Percentiles rank a stretch among this genome's conserved stretches.
These are phyloP conservation scores for Chionoecetes opilio DNA, from an alignment of 1,140 invertebrate species.

Conservation along the genomic window DNA sequence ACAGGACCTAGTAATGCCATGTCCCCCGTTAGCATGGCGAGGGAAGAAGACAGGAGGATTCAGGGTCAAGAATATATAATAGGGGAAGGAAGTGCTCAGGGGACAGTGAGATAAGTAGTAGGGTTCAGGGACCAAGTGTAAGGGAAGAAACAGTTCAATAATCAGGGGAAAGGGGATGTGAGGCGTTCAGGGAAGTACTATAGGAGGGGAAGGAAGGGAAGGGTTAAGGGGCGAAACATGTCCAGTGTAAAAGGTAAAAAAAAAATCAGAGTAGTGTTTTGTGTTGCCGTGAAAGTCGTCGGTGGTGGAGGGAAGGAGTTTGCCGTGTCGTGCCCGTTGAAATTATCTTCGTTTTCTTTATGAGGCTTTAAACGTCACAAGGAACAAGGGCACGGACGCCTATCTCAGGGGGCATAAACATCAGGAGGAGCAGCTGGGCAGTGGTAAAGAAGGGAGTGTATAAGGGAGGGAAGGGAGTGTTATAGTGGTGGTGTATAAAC, in stretches of 20 bases:
- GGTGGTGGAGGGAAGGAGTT: too few species aligned
- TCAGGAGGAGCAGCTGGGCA: too few species aligned
- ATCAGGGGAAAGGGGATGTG: background rate
- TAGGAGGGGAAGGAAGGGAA: background rate
- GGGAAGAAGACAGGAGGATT: background rate
- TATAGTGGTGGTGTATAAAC: too few species aligned
- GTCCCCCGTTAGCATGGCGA: background rate
- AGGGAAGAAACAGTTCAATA: too few species aligned
- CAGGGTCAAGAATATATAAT: background rate
- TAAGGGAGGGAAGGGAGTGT: background rate
- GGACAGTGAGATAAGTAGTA: background rate
- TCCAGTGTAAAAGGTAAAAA: background rate
- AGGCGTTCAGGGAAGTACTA: background rate
- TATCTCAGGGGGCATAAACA: too few species aligned
- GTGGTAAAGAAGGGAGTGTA: background rate
- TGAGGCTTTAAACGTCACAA: too few species aligned
- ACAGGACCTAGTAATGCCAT: background rate
- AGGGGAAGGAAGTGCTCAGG: background rate
- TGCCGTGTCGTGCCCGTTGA: too few species aligned
- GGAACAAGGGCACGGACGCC: too few species aligned
- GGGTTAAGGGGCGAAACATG: background rate
- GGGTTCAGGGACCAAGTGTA: background rate
- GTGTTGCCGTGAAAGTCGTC: too few species aligned
- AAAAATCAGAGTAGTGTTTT: background rate
- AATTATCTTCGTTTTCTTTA: too few species aligned